Evolutionary conservation across 1,140 invertebrate genomes (phyloP).

Genomic region (Leptinotarsa texana): DNA sequence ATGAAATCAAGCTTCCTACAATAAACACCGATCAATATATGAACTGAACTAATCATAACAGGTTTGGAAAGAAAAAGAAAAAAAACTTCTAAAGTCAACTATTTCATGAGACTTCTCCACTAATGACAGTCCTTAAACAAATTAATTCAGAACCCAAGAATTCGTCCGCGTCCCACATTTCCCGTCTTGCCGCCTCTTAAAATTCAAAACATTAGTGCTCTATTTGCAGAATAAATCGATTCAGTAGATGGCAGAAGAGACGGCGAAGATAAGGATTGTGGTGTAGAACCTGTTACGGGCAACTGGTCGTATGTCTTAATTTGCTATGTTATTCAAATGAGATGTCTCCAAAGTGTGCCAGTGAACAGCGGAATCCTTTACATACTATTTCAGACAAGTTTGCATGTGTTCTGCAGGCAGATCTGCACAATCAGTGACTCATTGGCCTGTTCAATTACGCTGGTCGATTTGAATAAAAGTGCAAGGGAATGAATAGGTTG

Average conservation of each 20-base stretch:
- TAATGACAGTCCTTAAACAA: neutral
- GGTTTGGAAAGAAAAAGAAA: too few relatives aligned
- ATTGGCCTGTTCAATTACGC: constrained; percentile 2
- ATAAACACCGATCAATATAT: too few relatives aligned
- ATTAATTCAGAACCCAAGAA: neutral
- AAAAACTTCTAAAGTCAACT: too few relatives aligned
- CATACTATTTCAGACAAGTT: constrained; percentile 27
- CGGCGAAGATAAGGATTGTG: constrained; percentile 4
- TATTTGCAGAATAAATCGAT: constrained; percentile 8
- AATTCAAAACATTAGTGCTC: constrained; percentile 8
- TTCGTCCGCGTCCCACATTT: neutral
- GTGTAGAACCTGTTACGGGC: constrained; percentile 1
- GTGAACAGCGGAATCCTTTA: constrained; percentile 26
- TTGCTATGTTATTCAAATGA: constrained; percentile 40
- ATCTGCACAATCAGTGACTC: constrained; percentile 5
- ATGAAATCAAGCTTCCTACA: too few relatives aligned
- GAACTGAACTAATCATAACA: too few relatives aligned
- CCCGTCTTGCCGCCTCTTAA: neutral
- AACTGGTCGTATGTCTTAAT: constrained; percentile 37
- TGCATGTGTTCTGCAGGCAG: constrained; percentile 6
- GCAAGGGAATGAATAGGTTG: neutral
- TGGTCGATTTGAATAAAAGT: neutral
- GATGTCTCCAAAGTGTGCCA: constrained; percentile 38
- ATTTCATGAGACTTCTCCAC: too few relatives aligned
- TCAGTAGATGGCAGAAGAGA: constrained; percentile 18